Percentiles rank a stretch among this genome's conserved stretches.
Evolutionary conservation across 2,113 vertebrate species (phyloP).

Genomic region (Platichthys stellatus): DNA sequence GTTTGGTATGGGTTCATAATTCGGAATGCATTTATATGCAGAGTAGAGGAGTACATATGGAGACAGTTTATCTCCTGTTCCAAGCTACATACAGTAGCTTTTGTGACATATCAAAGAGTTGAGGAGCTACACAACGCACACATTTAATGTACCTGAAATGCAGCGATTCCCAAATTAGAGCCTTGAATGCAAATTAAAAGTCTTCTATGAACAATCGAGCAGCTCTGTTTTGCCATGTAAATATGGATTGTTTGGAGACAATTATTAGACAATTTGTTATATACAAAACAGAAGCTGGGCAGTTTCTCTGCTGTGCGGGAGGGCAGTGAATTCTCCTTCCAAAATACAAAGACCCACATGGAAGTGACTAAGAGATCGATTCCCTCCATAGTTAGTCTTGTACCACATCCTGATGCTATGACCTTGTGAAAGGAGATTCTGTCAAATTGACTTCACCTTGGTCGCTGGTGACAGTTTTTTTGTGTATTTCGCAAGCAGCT

Average conservation of each 20-base stretch:
- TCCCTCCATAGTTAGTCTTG: not conserved
- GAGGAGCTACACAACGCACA: not conserved
- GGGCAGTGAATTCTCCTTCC: conserved; percentile 27
- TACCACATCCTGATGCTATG: conserved; percentile 40
- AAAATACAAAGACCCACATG: conserved; percentile 50
- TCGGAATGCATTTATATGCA: conserved; percentile 6
- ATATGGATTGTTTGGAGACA: conserved; percentile 24
- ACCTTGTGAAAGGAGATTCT: conserved; percentile 39
- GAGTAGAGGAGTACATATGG: conserved; percentile 22
- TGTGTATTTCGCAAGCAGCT: not conserved
- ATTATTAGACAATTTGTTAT: conserved; percentile 23
- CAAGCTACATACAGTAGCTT: not conserved
- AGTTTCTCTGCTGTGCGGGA: conserved; percentile 20
- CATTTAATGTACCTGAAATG: not conserved
- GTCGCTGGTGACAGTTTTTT: not conserved
- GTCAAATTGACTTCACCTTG: conserved; percentile 8
- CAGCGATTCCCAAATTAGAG: conserved; percentile 10
- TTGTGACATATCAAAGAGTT: conserved; percentile 1
- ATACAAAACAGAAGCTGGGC: conserved; percentile 19
- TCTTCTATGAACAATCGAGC: conserved; percentile 8
- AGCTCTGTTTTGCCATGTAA: conserved; percentile 11
- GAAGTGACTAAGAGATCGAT: conserved; percentile 48
- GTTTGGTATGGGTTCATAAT: not conserved
- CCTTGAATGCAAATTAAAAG: not conserved
- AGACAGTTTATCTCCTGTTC: conserved; percentile 22